phyloP scores from a whole-genome alignment of 2,113 vertebrate species.

The Nymphicus hollandicus region DNA sequence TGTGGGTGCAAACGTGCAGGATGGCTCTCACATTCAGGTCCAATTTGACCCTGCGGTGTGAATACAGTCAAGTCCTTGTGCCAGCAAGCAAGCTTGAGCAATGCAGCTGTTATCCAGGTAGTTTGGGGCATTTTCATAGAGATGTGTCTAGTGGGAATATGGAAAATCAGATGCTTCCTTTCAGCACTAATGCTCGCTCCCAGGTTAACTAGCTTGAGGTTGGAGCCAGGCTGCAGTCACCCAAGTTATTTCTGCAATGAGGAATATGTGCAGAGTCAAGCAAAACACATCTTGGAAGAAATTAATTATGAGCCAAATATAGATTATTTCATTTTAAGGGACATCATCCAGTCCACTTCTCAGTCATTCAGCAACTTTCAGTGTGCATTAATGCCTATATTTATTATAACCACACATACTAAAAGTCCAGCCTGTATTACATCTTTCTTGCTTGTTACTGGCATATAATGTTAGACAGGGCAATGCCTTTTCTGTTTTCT shows the following conservation, averaged over 20 bases:
- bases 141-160: not conserved
- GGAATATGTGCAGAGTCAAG: conserved; percentile 47
- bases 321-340: conserved; percentile 41
- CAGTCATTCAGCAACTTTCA: conserved; percentile 28
- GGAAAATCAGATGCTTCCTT: not conserved
- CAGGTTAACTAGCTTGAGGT: not conserved
- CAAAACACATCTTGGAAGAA: conserved; percentile 30
- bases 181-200: not conserved
- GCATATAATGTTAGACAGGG: not conserved
- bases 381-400: not conserved
- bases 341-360: conserved; percentile 15
- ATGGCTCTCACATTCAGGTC: not conserved
- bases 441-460: not conserved
- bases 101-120: not conserved
- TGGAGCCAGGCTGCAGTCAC: conserved; percentile 12
- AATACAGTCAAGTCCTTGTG: not conserved
- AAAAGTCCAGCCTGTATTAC: not conserved
- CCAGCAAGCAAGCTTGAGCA: not conserved
- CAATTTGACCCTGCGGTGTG: rapidly evolving
- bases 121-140: not conserved
- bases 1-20: not conserved
- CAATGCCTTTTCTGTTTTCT: not conserved
- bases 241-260: conserved; percentile 47
- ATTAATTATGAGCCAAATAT: conserved; percentile 31
- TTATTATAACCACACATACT: not conserved